Evolutionary conservation across 2,888 invertebrate genomes (phyloP).

Genomic region (Drosophila kuntzei): DNA sequence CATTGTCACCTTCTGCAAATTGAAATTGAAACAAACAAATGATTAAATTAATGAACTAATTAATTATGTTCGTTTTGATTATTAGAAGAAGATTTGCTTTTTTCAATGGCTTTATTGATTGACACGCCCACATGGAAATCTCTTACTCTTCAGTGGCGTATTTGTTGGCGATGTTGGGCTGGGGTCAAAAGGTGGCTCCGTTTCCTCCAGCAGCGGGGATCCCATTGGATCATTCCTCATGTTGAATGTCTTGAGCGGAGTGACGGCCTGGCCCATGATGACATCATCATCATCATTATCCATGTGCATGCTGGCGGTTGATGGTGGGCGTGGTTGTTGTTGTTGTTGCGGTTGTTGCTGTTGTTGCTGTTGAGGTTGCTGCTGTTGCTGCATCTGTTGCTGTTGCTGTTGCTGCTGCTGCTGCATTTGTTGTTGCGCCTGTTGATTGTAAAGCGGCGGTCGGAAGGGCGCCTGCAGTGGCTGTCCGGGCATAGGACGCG

Average conservation of each 20-base stretch:
- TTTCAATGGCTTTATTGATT: constrained; percentile 52
- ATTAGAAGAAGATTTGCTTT: not conserved
- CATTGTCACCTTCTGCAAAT: constrained; percentile 92
- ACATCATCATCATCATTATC: constrained; percentile 85
- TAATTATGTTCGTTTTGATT: not conserved
- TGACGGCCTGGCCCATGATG: constrained; percentile 84
- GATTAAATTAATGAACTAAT: constrained; percentile 13
- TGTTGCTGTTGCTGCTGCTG: constrained; percentile 58
- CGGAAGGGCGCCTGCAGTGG: constrained; percentile 80
- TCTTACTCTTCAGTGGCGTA: constrained; percentile 37
- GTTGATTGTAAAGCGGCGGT: constrained; percentile 73
- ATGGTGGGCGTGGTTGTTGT: constrained; percentile 66
- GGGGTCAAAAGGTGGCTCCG: constrained; percentile 68
- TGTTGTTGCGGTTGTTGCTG: constrained; percentile 54
- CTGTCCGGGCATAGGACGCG: constrained; percentile 73
- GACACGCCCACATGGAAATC: constrained; percentile 16
- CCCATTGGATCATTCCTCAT: constrained; percentile 78
- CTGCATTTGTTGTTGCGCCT: constrained; percentile 61
- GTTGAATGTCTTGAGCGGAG: constrained; percentile 79
- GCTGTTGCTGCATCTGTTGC: constrained; percentile 60
- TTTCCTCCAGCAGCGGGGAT: constrained; percentile 73
- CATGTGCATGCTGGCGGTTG: constrained; percentile 68
- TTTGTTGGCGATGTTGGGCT: constrained; percentile 36
- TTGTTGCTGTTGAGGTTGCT: constrained; percentile 67
- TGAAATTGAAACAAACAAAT: constrained; percentile 56